These are phyloP conservation scores for Digitonthophagus gazella DNA, from an alignment of 2,888 invertebrate species.

Conservation along the genomic window DNA sequence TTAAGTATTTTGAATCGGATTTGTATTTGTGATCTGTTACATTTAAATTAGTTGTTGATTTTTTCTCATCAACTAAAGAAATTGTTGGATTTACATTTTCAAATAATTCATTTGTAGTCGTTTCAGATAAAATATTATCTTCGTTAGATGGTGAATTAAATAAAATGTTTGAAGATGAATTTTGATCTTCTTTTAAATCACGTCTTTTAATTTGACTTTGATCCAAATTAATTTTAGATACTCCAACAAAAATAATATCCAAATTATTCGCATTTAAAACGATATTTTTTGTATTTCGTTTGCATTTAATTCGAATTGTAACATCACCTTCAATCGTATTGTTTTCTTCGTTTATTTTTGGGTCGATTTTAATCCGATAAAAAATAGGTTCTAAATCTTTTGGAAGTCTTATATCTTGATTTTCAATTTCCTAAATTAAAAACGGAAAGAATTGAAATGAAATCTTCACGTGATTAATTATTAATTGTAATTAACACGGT, in stretches of 20 bases:
- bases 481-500: too few relatives aligned
- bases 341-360: constrained; percentile 42
- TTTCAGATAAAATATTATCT: too few relatives aligned
- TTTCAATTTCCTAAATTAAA: constrained; percentile 38
- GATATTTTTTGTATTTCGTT: constrained; percentile 42
- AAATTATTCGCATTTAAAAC: constrained; percentile 41
- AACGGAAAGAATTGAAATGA: too few relatives aligned
- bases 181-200: background rate
- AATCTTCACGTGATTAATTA: too few relatives aligned
- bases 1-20: constrained; percentile 22
- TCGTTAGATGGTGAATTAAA: too few relatives aligned
- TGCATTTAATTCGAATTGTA: constrained; percentile 42
- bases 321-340: constrained; percentile 45
- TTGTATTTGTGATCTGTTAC: background rate
- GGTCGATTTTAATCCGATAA: constrained; percentile 45
- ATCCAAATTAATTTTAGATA: background rate
- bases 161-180: too few relatives aligned
- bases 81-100: too few relatives aligned
- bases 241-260: background rate
- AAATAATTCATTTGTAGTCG: too few relatives aligned
- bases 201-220: background rate
- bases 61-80: background rate
- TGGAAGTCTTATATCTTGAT: constrained; percentile 42
- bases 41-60: background rate
- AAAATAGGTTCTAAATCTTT: constrained; percentile 39